A percentile compares a stretch with the other conserved stretches of the same genome.
These are phyloP conservation scores for Ageneiosus marmoratus DNA, from an alignment of 2,113 vertebrate species.

Conservation along the genomic window DNA sequence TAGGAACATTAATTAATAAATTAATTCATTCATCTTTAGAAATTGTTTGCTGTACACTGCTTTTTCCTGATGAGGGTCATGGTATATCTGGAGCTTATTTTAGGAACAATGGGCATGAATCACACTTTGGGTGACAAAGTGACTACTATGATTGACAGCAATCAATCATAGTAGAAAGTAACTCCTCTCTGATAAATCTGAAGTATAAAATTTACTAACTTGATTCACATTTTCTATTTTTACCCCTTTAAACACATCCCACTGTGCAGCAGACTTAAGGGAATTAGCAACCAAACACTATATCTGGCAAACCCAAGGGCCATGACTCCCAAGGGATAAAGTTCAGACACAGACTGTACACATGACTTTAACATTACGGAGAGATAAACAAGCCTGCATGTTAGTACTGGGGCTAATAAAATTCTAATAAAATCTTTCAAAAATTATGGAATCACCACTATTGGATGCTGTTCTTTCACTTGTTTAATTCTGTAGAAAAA, in stretches of 20 bases:
- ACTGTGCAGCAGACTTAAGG: neutral
- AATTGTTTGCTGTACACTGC: slow-evolving; percentile 3
- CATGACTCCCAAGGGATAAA: neutral
- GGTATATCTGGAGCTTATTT: neutral
- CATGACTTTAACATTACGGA: neutral
- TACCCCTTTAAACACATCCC: neutral
- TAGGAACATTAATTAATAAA: neutral
- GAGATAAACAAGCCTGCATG: neutral
- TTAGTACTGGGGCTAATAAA: neutral
- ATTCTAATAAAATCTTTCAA: too few relatives aligned
- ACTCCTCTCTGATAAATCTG: neutral
- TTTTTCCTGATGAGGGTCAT: neutral
- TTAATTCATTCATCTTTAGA: neutral
- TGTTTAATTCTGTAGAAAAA: too few relatives aligned
- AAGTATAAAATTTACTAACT: neutral
- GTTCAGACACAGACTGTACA: neutral
- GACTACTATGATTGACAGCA: too few relatives aligned
- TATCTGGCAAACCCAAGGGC: neutral
- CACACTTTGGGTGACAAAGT: neutral
- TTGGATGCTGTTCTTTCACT: too few relatives aligned
- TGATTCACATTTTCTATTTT: neutral
- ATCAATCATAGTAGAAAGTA: neutral
- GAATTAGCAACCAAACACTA: neutral
- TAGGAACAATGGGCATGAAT: neutral
- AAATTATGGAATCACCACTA: too few relatives aligned